These are phyloP conservation scores for Arenicola marina DNA, from an alignment of 2,888 invertebrate species.

Conservation along the genomic window DNA sequence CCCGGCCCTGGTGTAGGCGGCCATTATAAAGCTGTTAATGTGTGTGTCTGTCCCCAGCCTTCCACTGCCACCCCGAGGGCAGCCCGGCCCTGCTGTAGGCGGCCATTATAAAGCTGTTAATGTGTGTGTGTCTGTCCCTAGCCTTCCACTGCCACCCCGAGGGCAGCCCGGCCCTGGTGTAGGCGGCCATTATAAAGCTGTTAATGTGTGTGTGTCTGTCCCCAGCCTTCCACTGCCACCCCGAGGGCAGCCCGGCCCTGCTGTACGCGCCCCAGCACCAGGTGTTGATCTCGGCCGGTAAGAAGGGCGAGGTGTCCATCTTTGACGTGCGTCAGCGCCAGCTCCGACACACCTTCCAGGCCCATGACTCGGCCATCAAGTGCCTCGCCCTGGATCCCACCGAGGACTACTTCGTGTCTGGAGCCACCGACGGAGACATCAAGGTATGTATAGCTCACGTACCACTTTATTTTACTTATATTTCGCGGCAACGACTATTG, in stretches of 20 bases:
- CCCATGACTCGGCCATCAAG: constrained; percentile 93
- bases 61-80: no score
- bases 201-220: constrained; percentile 29
- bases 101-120: no score
- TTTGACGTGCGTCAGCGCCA: constrained; percentile 92
- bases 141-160: no score
- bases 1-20: no score
- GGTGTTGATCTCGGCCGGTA: constrained; percentile 91
- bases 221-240: constrained; percentile 89
- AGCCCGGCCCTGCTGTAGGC: no score
- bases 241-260: constrained; percentile 85
- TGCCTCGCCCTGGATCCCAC: constrained; percentile 92
- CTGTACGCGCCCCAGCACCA: constrained; percentile 92
- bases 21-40: no score
- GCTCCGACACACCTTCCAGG: constrained; percentile 67
- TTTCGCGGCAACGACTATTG: no score
- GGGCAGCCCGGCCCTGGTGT: no score
- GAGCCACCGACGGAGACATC: constrained; percentile 68
- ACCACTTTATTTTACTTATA: no score
- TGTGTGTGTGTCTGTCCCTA: no score
- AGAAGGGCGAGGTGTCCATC: constrained; percentile 94
- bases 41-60: no score
- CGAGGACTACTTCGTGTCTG: constrained; percentile 96
- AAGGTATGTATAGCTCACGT: constrained; percentile 64
- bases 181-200: no score